Conservation (phyloP, 2,113 vertebrate species). For the Chitala chitala region DNA sequence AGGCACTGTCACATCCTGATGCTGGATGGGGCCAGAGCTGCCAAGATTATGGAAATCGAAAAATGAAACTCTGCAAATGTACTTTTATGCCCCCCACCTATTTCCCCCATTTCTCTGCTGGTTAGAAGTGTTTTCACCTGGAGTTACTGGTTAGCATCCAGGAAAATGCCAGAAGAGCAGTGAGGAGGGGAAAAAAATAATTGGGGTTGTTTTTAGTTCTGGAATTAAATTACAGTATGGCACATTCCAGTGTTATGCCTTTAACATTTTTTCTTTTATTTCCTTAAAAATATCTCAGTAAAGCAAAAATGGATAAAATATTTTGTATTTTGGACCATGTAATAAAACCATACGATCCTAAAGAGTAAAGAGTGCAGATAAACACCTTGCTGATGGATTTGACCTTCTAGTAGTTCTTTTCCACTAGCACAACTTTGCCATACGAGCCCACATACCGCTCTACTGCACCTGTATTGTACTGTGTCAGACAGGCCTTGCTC, state of each 20-base stretch:
- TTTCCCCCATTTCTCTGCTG: conserved; percentile 21
- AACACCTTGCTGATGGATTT: too few relatives aligned
- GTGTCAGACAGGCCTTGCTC: too few relatives aligned
- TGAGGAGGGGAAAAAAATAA: conserved; percentile 29
- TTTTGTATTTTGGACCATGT: background rate
- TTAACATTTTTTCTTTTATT: conserved; percentile 23
- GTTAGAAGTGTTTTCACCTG: conserved; percentile 47
- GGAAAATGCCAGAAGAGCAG: conserved; percentile 40
- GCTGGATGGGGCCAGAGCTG: conserved; percentile 28
- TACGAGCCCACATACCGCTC: too few relatives aligned
- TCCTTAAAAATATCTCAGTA: conserved; percentile 17
- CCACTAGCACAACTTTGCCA: too few relatives aligned
- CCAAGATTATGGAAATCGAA: conserved; percentile 39
- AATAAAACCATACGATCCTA: background rate
- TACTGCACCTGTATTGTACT: too few relatives aligned
- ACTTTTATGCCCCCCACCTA: conserved; percentile 5
- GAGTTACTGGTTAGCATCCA: conserved; percentile 40
- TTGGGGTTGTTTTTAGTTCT: conserved; percentile 34
- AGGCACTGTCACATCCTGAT: conserved; percentile 47
- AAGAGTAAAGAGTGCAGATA: too few relatives aligned
- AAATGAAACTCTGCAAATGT: conserved; percentile 36
- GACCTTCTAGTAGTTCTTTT: too few relatives aligned
- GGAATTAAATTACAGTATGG: conserved; percentile 46
- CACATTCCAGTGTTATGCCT: conserved; percentile 41
- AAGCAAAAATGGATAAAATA: conserved; percentile 23